A percentile compares a stretch with the other conserved stretches of the same genome.
Evolutionary conservation across 2,797 vertebrate genomes (phyloP).

Genomic region (Oreochromis mossambicus): DNA sequence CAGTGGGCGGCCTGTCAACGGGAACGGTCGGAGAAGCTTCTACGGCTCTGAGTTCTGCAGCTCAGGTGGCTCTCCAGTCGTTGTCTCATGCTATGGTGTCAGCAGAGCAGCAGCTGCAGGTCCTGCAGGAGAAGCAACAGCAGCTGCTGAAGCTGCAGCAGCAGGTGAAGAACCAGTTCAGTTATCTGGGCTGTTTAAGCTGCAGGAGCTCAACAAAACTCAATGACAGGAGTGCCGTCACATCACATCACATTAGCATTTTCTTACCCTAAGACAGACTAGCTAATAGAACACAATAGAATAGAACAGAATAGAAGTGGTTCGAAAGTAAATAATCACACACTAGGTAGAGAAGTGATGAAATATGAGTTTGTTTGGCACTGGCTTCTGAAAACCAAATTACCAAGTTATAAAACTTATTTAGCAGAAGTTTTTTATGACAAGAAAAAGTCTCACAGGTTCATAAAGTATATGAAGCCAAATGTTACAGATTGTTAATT

Average conservation of each 20-base stretch:
- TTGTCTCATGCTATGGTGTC: constrained; percentile 99
- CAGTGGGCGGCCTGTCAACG: constrained; percentile 92
- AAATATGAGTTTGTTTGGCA: background rate
- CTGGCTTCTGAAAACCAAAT: background rate
- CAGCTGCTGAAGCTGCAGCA: constrained; percentile 99
- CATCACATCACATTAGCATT: background rate
- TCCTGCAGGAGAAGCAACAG: constrained; percentile 99
- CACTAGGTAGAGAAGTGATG: background rate
- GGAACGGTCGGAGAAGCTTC: constrained; percentile 94
- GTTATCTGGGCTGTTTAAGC: background rate
- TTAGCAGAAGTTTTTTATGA: background rate
- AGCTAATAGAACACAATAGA: background rate
- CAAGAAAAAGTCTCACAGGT: background rate
- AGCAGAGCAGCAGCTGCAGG: constrained; percentile 99
- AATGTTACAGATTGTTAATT: background rate
- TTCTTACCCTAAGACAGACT: background rate
- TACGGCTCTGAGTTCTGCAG: constrained; percentile 95
- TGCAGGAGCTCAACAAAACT: background rate
- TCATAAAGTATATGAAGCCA: background rate
- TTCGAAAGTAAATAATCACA: background rate
- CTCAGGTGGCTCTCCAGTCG: constrained; percentile 99
- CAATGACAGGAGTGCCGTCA: background rate
- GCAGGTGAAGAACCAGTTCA: constrained; percentile 81
- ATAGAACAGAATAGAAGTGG: background rate
- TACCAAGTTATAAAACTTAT: background rate